phyloP scores from a whole-genome alignment of 2,797 vertebrate genomes.

The Anomalospiza imberbis region DNA sequence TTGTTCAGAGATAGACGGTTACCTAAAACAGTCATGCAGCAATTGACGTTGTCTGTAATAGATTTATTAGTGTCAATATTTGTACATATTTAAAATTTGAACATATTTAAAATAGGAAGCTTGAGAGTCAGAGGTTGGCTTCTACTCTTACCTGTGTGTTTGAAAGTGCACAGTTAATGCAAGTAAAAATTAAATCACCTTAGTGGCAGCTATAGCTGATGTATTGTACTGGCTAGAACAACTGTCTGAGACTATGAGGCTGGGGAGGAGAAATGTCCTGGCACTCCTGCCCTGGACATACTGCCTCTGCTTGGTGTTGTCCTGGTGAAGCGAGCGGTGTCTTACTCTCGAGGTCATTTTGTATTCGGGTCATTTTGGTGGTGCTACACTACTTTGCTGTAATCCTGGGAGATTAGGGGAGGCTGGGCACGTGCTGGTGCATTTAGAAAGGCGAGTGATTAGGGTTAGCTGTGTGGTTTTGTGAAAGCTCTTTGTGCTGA shows the following conservation, averaged over 20 bases:
- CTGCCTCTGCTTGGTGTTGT: neutral
- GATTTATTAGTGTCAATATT: neutral
- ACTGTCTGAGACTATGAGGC: neutral
- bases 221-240: neutral
- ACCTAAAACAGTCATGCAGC: neutral
- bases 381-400: constrained; percentile 28
- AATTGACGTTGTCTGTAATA: rapidly evolving
- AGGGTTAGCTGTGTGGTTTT: constrained; percentile 33
- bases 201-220: neutral
- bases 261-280: neutral
- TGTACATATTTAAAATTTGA: neutral
- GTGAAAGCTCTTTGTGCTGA: constrained; percentile 48
- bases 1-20: neutral
- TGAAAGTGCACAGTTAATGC: neutral
- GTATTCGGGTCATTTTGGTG: constrained; percentile 53
- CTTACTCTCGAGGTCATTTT: neutral
- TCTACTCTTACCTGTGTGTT: neutral
- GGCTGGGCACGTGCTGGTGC: constrained; percentile 46
- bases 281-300: rapidly evolving
- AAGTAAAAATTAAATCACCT: neutral
- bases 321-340: rapidly evolving
- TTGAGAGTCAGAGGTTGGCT: neutral
- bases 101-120: neutral
- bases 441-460: constrained; percentile 48
- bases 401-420: constrained; percentile 52